Conservation (phyloP, 2,888 invertebrate genomes). For the Cheilosia scutellata region DNA sequence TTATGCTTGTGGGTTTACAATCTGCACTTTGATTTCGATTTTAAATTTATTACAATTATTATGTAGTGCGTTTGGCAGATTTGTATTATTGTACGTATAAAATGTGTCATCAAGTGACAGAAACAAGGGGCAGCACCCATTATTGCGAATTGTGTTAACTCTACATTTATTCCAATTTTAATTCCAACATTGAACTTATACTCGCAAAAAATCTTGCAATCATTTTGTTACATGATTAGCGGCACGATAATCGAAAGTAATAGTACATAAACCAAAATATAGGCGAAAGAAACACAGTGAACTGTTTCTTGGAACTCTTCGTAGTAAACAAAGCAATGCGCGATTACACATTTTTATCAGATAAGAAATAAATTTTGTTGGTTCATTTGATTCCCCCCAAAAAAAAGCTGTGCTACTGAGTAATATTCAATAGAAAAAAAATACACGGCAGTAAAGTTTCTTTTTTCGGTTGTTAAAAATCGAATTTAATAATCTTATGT, state of each 20-base stretch:
- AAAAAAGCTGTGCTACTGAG: background rate
- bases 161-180: no score
- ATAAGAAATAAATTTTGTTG: slow-evolving; percentile 17
- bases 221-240: background rate
- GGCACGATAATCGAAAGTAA: background rate
- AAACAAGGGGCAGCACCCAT: background rate
- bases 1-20: background rate
- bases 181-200: background rate
- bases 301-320: slow-evolving; percentile 12
- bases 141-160: background rate
- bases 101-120: slow-evolving; percentile 18
- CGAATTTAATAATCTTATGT: background rate
- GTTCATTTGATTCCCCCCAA: background rate
- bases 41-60: slow-evolving; percentile 17
- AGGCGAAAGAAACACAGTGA: background rate
- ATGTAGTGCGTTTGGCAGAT: slow-evolving; percentile 21
- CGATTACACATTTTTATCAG: slow-evolving; percentile 18
- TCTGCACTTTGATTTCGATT: slow-evolving; percentile 33
- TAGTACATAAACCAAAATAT: background rate
- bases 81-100: slow-evolving; percentile 6
- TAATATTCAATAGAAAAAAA: background rate
- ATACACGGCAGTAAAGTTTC: background rate
- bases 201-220: background rate
- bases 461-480: background rate
- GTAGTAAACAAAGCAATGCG: slow-evolving; percentile 37